These are phyloP conservation scores for Macaria notata DNA, from an alignment of 2,888 invertebrate species.

Conservation along the genomic window DNA sequence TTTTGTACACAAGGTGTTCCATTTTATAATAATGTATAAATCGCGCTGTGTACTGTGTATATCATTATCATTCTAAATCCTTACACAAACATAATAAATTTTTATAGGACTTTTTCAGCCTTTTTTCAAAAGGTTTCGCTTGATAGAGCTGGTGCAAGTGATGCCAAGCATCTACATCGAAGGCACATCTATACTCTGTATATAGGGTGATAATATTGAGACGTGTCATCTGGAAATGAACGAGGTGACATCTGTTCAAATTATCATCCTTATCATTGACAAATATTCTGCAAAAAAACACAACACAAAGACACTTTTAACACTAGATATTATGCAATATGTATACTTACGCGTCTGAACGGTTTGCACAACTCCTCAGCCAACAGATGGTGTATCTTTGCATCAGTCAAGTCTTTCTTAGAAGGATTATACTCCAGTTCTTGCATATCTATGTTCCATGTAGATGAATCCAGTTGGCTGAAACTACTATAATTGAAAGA, in stretches of 20 bases:
- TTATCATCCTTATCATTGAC: background rate
- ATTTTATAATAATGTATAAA: too few relatives aligned
- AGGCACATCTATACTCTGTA: too few relatives aligned
- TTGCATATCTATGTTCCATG: slow-evolving; percentile 96
- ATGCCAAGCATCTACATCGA: background rate
- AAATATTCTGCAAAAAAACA: background rate
- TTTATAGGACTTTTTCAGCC: too few relatives aligned
- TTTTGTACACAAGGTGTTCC: too few relatives aligned
- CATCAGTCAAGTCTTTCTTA: slow-evolving; percentile 95
- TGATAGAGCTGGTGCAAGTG: slow-evolving; percentile 13
- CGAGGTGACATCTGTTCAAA: background rate
- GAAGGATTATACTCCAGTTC: slow-evolving; percentile 96
- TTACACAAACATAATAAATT: too few relatives aligned
- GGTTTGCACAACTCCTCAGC: slow-evolving; percentile 95
- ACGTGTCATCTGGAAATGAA: too few relatives aligned
- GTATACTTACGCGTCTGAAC: slow-evolving; percentile 87
- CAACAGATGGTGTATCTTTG: slow-evolving; percentile 95
- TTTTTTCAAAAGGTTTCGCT: too few relatives aligned
- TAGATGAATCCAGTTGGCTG: slow-evolving; percentile 91
- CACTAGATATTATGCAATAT: slow-evolving; percentile 19
- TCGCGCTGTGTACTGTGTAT: too few relatives aligned
- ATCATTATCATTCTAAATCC: too few relatives aligned
- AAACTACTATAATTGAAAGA: slow-evolving; percentile 77
- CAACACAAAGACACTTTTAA: background rate
- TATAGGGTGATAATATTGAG: too few relatives aligned